Conservation (phyloP, 2,113 vertebrate species). For the Caloenas nicobarica region DNA sequence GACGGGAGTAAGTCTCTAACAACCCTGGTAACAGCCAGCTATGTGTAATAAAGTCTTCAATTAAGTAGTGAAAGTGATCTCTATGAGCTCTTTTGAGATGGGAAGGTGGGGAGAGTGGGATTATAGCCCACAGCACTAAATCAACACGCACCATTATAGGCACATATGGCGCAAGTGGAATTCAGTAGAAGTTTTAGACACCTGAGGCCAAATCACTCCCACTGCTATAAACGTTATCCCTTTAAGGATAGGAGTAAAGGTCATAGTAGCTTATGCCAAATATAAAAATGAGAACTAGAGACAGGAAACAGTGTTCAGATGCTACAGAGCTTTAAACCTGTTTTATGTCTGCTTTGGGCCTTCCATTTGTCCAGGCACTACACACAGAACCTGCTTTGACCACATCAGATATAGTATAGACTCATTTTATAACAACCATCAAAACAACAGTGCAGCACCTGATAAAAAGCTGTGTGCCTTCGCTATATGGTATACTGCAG, state of each 20-base stretch:
- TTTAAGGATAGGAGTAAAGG: conserved; percentile 70
- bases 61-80: conserved; percentile 65
- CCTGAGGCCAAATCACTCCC: conserved; percentile 59
- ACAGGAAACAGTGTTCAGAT: conserved; percentile 75
- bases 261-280: conserved; percentile 69
- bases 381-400: conserved; percentile 45
- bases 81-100: conserved; percentile 37
- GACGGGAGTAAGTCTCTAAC: not conserved
- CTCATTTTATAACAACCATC: not conserved
- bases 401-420: not conserved
- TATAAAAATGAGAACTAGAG: conserved; percentile 69
- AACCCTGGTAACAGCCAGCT: conserved; percentile 62
- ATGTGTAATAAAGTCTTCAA: conserved; percentile 62
- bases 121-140: conserved; percentile 63
- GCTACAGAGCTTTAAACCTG: conserved; percentile 55
- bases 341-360: conserved; percentile 70
- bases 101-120: conserved; percentile 42
- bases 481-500: not conserved
- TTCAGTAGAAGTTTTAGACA: conserved; percentile 56
- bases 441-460: conserved; percentile 10
- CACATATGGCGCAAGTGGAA: conserved; percentile 65
- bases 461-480: not conserved
- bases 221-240: conserved; percentile 68
- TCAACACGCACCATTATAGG: conserved; percentile 33
- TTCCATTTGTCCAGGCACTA: conserved; percentile 43